Conservation (phyloP, 2,888 invertebrate genomes). For the Enoplolaimus lenunculus region DNA sequence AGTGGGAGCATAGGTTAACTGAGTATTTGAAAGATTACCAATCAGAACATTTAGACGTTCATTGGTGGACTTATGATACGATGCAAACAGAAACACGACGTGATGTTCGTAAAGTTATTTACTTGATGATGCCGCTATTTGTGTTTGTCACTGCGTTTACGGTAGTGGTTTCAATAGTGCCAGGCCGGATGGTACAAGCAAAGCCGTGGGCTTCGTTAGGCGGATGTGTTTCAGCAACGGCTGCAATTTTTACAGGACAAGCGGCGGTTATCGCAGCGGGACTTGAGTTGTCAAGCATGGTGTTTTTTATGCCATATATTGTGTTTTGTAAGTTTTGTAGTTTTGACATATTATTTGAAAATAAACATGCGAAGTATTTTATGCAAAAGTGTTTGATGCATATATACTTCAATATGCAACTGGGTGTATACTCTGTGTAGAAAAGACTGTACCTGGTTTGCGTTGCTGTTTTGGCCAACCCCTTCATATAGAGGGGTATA, state of each 20-base stretch:
- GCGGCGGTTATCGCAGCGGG: conserved; percentile 76
- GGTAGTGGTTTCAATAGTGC: conserved; percentile 22
- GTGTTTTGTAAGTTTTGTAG: conserved; percentile 40
- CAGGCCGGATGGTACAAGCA: conserved; percentile 56
- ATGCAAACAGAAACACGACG: conserved; percentile 34
- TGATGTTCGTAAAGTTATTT: conserved; percentile 33
- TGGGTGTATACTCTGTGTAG: too few species aligned
- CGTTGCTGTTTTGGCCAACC: too few species aligned
- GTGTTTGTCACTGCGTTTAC: conserved; percentile 35
- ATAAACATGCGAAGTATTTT: too few species aligned
- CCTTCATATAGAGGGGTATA: too few species aligned
- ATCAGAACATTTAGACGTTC: conserved; percentile 21
- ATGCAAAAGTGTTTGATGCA: too few species aligned
- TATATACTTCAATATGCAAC: too few species aligned
- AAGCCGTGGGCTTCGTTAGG: conserved; percentile 77
- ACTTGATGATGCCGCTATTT: conserved; percentile 36
- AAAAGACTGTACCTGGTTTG: too few species aligned
- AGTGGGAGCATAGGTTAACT: conserved; percentile 35
- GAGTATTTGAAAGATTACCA: conserved; percentile 16
- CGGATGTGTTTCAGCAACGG: conserved; percentile 74
- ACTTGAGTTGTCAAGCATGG: conserved; percentile 36
- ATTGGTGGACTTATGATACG: conserved; percentile 40
- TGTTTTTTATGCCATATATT: conserved; percentile 40
- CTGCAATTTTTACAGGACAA: conserved; percentile 77
- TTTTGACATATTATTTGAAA: too few species aligned